Evolutionary conservation across 2,888 invertebrate genomes (phyloP).

Genomic region (Digitonthophagus gazella): DNA sequence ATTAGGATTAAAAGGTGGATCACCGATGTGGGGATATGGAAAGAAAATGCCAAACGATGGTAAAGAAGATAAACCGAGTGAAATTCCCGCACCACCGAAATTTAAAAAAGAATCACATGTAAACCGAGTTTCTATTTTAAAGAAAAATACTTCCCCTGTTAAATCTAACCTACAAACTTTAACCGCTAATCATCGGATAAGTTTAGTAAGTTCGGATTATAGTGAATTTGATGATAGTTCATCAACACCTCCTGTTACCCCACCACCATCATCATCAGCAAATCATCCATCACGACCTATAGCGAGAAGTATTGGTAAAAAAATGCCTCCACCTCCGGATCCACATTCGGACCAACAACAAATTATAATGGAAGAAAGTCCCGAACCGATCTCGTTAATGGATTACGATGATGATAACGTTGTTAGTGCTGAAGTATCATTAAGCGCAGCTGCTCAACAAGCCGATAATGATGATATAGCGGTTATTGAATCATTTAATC

Average conservation of each 20-base stretch:
- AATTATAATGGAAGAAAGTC: slow-evolving; percentile 37
- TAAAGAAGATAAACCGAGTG: slow-evolving; percentile 22
- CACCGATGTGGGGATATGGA: slow-evolving; percentile 50
- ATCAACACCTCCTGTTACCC: slow-evolving; percentile 58
- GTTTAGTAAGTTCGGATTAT: slow-evolving; percentile 59
- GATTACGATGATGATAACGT: slow-evolving; percentile 61
- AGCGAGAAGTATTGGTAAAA: slow-evolving; percentile 38
- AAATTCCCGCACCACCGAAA: slow-evolving; percentile 36
- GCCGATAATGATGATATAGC: slow-evolving; percentile 60
- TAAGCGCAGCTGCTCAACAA: slow-evolving; percentile 59
- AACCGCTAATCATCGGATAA: slow-evolving; percentile 47
- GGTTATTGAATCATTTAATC: slow-evolving; percentile 57
- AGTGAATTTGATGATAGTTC: slow-evolving; percentile 61
- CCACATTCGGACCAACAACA: neutral
- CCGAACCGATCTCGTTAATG: slow-evolving; percentile 41
- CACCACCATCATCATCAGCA: slow-evolving; percentile 43
- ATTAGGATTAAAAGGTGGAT: slow-evolving; percentile 63
- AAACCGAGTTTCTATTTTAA: slow-evolving; percentile 60
- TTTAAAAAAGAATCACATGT: slow-evolving; percentile 53
- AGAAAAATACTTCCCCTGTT: slow-evolving; percentile 51
- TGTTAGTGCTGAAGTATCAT: slow-evolving; percentile 58
- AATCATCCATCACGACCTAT: slow-evolving; percentile 27
- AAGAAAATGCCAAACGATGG: slow-evolving; percentile 19
- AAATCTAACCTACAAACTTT: slow-evolving; percentile 47
- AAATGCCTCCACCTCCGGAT: slow-evolving; percentile 32